phyloP scores from a whole-genome alignment of 2,113 vertebrate genomes.

The Cryptotis parvus region DNA sequence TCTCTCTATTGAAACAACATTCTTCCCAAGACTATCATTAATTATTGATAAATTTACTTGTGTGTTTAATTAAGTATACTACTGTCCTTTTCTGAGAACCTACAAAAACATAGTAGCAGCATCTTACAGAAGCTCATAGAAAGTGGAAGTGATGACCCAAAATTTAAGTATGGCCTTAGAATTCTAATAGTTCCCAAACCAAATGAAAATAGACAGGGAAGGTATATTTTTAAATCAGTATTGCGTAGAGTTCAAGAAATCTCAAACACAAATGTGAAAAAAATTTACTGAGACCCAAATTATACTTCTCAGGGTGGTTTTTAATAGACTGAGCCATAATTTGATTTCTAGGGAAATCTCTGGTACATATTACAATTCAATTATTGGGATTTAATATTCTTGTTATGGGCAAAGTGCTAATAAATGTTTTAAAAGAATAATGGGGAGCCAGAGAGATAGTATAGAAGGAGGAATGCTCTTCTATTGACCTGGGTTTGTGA shows the following conservation, averaged over 20 bases:
- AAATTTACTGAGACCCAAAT: slow-evolving; percentile 74
- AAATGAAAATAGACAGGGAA: slow-evolving; percentile 70
- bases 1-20: neutral
- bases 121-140: slow-evolving; percentile 81
- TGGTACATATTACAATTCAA: slow-evolving; percentile 78
- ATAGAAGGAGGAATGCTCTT: too few relatives aligned
- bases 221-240: slow-evolving; percentile 48
- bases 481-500: too few relatives aligned
- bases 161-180: slow-evolving; percentile 74
- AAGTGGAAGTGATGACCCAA: slow-evolving; percentile 79
- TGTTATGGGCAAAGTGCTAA: slow-evolving; percentile 58
- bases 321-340: slow-evolving; percentile 48
- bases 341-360: slow-evolving; percentile 74
- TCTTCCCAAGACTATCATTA: neutral
- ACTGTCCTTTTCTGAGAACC: slow-evolving; percentile 79
- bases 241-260: slow-evolving; percentile 73
- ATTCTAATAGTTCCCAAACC: slow-evolving; percentile 69
- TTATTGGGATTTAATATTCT: slow-evolving; percentile 71
- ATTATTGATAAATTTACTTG: neutral
- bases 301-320: slow-evolving; percentile 55
- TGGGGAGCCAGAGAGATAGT: too few relatives aligned
- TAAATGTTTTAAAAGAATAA: neutral
- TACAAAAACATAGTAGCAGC: slow-evolving; percentile 81
- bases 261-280: slow-evolving; percentile 76
- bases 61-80: slow-evolving; percentile 41